Evolutionary conservation across 2,113 vertebrate species (phyloP).

Genomic region (Pavo muticus): DNA sequence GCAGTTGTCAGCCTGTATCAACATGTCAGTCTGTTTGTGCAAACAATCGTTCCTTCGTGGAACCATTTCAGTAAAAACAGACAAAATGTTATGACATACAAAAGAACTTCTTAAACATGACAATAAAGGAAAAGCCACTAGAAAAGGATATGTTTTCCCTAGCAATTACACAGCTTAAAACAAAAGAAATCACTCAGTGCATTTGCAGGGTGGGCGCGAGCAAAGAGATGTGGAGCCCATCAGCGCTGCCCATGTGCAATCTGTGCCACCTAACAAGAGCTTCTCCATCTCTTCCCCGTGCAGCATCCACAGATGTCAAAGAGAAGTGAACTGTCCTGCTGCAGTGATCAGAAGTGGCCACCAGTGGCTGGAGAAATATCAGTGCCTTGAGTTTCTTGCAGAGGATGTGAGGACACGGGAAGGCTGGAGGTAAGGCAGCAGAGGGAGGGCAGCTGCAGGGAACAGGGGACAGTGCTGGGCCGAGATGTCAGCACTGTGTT

Average conservation of each 20-base stretch:
- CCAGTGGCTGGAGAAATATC: not conserved
- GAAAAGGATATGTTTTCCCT: conserved; percentile 61
- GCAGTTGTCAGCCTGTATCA: conserved; percentile 77
- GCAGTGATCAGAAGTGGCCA: not conserved
- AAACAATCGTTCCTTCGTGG: conserved; percentile 73
- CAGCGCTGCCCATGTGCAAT: not conserved
- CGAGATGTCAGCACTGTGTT: fast-evolving
- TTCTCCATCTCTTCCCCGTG: not conserved
- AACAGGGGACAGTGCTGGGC: not conserved
- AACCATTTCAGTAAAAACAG: conserved; percentile 77
- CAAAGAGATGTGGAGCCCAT: not conserved
- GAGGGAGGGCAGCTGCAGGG: not conserved
- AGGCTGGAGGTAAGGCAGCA: not conserved
- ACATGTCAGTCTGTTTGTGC: conserved; percentile 76
- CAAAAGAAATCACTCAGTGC: conserved; percentile 38
- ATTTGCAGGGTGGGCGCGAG: fast-evolving
- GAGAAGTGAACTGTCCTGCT: not conserved
- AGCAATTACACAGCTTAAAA: conserved; percentile 42
- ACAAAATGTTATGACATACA: conserved; percentile 79
- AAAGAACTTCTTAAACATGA: conserved; percentile 58
- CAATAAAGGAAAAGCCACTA: conserved; percentile 56
- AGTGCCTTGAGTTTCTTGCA: not conserved
- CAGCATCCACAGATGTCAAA: not conserved
- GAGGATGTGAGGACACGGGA: not conserved
- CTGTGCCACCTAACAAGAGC: not conserved